Evolutionary conservation across 2,888 invertebrate genomes (phyloP).

Genomic region (Eupelmus urozonus): DNA sequence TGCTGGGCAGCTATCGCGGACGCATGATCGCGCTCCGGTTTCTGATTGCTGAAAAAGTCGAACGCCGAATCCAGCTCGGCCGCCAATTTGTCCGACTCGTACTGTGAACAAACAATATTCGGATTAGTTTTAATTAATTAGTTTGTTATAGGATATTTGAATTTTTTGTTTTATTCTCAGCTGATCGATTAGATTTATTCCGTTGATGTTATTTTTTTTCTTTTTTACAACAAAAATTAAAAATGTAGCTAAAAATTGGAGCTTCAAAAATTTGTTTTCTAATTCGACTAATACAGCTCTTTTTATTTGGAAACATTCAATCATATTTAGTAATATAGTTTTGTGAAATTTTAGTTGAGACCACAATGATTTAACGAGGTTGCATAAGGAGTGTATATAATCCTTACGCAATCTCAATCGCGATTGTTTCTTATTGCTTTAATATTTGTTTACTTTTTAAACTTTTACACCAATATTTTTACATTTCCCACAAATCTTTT

Average conservation of each 20-base stretch:
- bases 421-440: conserved; percentile 17
- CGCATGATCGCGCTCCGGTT: neutral
- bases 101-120: conserved; percentile 35
- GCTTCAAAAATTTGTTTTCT: no score
- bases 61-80: neutral
- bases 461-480: neutral
- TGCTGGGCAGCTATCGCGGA: conserved; percentile 30
- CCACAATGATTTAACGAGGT: conserved; percentile 2
- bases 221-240: no score
- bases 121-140: no score
- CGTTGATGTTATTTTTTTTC: no score
- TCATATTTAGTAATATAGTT: neutral
- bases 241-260: no score
- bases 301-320: no score
- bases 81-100: conserved; percentile 42
- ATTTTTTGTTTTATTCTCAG: no score
- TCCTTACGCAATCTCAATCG: conserved; percentile 9
- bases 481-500: no score
- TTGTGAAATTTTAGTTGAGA: neutral
- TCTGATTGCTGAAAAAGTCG: neutral
- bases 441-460: conserved; percentile 28
- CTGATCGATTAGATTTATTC: no score
- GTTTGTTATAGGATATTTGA: no score
- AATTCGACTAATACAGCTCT: no score
- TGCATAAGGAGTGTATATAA: neutral